Base-by-base conservation (phyloP, 2,888 invertebrate species). In the Oligia fasciuncula region DNA sequence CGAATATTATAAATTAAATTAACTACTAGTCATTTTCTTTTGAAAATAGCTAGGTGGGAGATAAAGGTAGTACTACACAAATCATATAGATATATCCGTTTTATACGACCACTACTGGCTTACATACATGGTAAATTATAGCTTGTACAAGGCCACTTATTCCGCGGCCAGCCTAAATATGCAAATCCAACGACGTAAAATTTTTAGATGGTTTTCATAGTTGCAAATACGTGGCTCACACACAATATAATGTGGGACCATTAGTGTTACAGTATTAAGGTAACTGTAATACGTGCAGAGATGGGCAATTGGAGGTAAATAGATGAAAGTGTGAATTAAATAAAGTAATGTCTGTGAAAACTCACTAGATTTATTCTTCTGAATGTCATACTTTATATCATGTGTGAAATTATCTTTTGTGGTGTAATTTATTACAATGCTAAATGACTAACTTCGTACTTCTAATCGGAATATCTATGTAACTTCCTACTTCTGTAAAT, bases 21-120 rank as follows among this genome's bases (percentile, higher is more conserved):
- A 93, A 94, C 93, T 94, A 94, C 95, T 96, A 96, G 96, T 95
- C 95, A 95, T 96, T 96, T 96, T 96, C 96, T 95, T 95, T 95
- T 94, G 96, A 96, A 96, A 96, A 96, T 96, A 95, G 94, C 95
- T 95, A 95, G 95, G 92, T 92, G 93, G 92, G 91, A 91, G 91
- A 91, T 93, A 91, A 91, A 92, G 90, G 90, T 91, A 91, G 87
- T 74, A 70, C 87, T 89, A 89, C 88, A 91, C 83, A 87, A 91
- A 87, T 89, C 83, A 88, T 87, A 81, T 84, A 86, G 79, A 88
- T 77, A 84, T 83, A 85, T 88, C 82, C 81, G 85, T 86, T 88
- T 87, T 79, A 84, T 77, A 85, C 79, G 79, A 85, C 81, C 76
- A 84, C 83, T 80, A 77, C 80, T 84, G 86, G 85, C 82, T 81